Percentiles rank a stretch among this genome's conserved stretches.
phyloP scores from a whole-genome alignment of 2,888 invertebrate genomes.

The Chalcosyrphus nemorum region DNA sequence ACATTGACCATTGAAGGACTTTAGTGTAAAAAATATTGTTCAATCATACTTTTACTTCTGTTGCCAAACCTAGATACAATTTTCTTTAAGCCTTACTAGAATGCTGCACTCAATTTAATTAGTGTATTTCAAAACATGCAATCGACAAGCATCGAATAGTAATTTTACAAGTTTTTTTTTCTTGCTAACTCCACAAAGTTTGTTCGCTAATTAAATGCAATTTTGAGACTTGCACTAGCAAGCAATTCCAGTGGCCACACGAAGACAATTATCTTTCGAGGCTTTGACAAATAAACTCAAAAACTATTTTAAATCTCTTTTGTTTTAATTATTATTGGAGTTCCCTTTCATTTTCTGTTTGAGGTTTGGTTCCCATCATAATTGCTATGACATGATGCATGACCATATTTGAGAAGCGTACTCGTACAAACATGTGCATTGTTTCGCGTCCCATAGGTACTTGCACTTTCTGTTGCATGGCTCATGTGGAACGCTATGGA shows the following conservation, averaged over 20 bases:
- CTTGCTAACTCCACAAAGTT: not conserved
- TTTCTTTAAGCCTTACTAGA: constrained; percentile 4
- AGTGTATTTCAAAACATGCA: constrained; percentile 25
- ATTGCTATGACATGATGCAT: constrained; percentile 56
- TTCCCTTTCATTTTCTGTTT: constrained; percentile 41
- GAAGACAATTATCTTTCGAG: constrained; percentile 29
- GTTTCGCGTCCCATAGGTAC: constrained; percentile 48
- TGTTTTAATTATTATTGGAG: constrained; percentile 13
- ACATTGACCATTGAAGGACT: too few species aligned
- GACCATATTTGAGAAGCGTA: constrained; percentile 56
- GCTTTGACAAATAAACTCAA: constrained; percentile 43
- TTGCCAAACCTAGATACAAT: not conserved
- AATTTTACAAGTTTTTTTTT: not conserved
- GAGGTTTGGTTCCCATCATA: constrained; percentile 40
- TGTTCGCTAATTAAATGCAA: constrained; percentile 51
- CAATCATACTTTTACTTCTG: not conserved
- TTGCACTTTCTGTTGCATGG: constrained; percentile 56
- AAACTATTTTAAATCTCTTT: constrained; percentile 1
- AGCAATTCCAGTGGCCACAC: constrained; percentile 2
- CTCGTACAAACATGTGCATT: constrained; percentile 33
- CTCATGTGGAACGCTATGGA: constrained; percentile 48
- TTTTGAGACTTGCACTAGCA: constrained; percentile 25
- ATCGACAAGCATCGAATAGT: constrained; percentile 28
- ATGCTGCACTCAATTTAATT: constrained; percentile 30
- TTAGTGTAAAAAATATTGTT: too few species aligned